Base-by-base conservation (phyloP, 1,140 invertebrate genomes). In the Leptinotarsa texana region DNA sequence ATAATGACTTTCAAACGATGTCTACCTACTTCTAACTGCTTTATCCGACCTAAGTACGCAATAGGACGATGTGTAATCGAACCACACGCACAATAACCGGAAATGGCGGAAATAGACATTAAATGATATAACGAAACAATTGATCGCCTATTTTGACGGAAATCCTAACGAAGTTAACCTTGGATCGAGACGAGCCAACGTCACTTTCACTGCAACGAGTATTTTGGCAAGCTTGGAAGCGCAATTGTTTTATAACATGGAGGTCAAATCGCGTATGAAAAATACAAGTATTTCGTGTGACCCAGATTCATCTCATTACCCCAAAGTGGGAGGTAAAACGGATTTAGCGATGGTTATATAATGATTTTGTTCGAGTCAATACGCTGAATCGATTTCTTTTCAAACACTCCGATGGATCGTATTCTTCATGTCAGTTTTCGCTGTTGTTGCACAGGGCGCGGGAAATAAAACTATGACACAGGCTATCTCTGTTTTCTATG, bases 141-240 rank as follows among this genome's bases (percentile, higher is more conserved):
- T 47, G 66, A 68, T 68, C 66, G 66, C 66, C 42, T 68, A 68
- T 68, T 68, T 68, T 68, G 24, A 68, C 66, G 66, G 66, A 68
- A 68, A 68, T 68, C 66, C 66, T 68, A 68, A 68, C 42, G 24
- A 33, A 68, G 66, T 47, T 68, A 68, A 68, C 66, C 66, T 68
- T 68, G 24, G 33, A n/a, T 27, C 66, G 27, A 47, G 15, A 57
- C 15, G 24, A 68, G 21, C 63, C 13, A 21, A 42, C 66, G 66
- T 47, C 66, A 68, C 66, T 68, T 68, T 68, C 66, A 68, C 66
- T 68, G 66, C 15, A 68, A 68, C 33, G 66, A 68, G 66, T 42
- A 68, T 68, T 68, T 68, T 68, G 66, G 66, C 66, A 33, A 68
- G 66, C 33, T 33, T 33, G 66, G 15, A 15, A 42, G 33, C 33